These are phyloP conservation scores for Ivindomyrus marchei DNA, from an alignment of 2,113 vertebrate genomes.

Conservation along the genomic window DNA sequence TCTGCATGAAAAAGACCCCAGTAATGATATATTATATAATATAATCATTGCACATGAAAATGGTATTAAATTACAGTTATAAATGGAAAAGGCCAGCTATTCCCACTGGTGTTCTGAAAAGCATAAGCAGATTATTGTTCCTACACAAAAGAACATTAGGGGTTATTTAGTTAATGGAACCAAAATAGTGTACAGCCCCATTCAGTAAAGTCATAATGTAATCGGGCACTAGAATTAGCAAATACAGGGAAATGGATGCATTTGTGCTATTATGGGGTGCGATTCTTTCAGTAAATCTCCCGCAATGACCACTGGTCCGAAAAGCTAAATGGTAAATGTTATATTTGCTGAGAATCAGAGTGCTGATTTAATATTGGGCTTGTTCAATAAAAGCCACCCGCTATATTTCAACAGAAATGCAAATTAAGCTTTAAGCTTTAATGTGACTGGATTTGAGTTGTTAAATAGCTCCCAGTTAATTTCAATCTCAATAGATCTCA, in stretches of 20 bases:
- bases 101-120: slow-evolving; percentile 16
- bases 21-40: slow-evolving; percentile 2
- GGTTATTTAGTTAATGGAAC: slow-evolving; percentile 9
- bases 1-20: slow-evolving; percentile 4
- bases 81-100: slow-evolving; percentile 23
- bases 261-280: background rate
- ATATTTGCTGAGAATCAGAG: background rate
- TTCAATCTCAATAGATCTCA: background rate
- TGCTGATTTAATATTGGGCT: background rate
- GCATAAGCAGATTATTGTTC: slow-evolving; percentile 9
- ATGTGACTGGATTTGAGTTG: background rate
- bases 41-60: slow-evolving; percentile 20
- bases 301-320: background rate
- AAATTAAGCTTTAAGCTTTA: slow-evolving; percentile 11
- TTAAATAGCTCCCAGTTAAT: background rate
- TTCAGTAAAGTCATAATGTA: slow-evolving; percentile 12
- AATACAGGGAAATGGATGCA: background rate
- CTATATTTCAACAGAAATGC: background rate
- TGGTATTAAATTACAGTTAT: slow-evolving; percentile 20
- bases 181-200: background rate
- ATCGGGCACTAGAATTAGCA: slow-evolving; percentile 4
- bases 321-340: background rate
- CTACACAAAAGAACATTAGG: slow-evolving; percentile 13
- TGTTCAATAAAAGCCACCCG: background rate
- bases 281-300: background rate